Base-by-base conservation (phyloP, 1,140 invertebrate genomes). In the Elymnias hypermnestra region DNA sequence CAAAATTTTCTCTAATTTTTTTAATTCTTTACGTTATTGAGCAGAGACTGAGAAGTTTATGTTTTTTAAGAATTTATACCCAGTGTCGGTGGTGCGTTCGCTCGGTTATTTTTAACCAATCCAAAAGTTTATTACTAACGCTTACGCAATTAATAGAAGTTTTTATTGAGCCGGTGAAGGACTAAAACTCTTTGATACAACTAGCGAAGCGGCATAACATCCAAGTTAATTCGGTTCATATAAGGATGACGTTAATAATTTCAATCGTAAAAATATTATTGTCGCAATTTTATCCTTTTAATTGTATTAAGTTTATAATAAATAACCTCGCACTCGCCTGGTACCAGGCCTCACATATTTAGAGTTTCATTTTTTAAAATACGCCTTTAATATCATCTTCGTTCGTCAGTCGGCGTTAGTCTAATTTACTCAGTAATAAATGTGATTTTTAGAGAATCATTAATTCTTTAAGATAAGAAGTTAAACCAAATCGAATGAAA, bases 1-100 rank as follows among this genome's bases (percentile, higher is more conserved):
- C 15, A 39, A 61, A 65, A 45, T 57, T 49, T 36, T 15, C 7
- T 22, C 10, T 29, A 33, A 33, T 37, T 25, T 33, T 45, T 58
- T 42, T 58, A 61, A 75, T 73, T 64, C 37, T 21, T 21, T 6
- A 21, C 19, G 22, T 4, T 29, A 42, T 48, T 52, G 46, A 17
- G 22, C 25, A 17, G 4, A 23, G 22, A 49, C 22, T 54, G 48
- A 58, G 66, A 72, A 81, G 74, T 84, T 84, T 81, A 84, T 82
- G 75, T 82, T 84, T 84, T 82, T 84, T 82, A 81, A 84, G 76
- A 82, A 82, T 84, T 82, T 81, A 81, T 81, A 68, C 72, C 56
- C 67, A 58, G 49, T 53, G 25, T 58, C 52, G 38, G 63, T 82
- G 71, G 71, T 77, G 63, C 64, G 57, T 47, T 68, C 62, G 53